Evolutionary conservation across 2,888 invertebrate species (phyloP).

Genomic region (Ectemnius lituratus): DNA sequence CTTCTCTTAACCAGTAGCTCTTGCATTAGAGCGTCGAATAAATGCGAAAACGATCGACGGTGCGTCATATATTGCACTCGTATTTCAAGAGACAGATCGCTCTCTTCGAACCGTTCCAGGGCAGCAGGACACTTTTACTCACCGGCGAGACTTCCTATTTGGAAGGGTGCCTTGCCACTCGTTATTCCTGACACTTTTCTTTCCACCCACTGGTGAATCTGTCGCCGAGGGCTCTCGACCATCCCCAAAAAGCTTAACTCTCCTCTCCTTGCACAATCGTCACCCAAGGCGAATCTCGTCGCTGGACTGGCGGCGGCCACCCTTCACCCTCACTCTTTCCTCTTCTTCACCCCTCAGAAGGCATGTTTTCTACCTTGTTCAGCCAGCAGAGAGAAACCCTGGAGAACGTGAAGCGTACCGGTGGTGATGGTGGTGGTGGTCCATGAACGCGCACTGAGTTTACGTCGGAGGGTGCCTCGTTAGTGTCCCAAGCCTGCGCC

Average conservation of each 20-base stretch:
- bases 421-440: slow-evolving; percentile 3
- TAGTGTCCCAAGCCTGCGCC: slow-evolving; percentile 30
- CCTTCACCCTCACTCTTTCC: background rate
- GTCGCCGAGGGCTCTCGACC: no score
- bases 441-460: slow-evolving; percentile 34
- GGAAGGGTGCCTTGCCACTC: background rate
- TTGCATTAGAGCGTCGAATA: background rate
- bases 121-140: no score
- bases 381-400: background rate
- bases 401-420: background rate
- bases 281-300: background rate
- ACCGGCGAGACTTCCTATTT: no score
- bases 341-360: background rate
- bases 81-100: no score
- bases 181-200: background rate
- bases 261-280: background rate
- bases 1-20: slow-evolving; percentile 14
- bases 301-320: background rate
- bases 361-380: slow-evolving; percentile 4
- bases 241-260: background rate
- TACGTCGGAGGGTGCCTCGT: slow-evolving; percentile 45
- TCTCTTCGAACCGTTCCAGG: no score
- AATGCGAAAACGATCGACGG: no score
- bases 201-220: background rate
- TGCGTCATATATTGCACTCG: no score